phyloP scores from a whole-genome alignment of 2,797 vertebrate genomes.

The Cheirogaleus major region DNA sequence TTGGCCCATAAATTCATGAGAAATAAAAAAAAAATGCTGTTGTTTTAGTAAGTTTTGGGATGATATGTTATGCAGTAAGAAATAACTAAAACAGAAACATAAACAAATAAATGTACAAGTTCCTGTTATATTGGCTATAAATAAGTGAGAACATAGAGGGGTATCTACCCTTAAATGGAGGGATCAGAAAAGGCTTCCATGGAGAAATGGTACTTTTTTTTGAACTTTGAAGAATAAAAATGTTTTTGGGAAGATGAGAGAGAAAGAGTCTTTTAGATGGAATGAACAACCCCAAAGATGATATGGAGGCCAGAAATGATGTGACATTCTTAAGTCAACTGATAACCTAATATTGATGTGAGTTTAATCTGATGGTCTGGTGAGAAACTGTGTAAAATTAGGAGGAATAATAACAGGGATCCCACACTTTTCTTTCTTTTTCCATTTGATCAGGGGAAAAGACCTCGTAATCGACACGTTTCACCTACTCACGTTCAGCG shows the following conservation, averaged over 20 bases:
- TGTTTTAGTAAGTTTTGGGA: background rate
- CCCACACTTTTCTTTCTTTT: background rate
- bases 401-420: background rate
- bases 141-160: background rate
- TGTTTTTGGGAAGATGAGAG: background rate
- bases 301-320: background rate
- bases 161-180: background rate
- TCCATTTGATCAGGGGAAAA: background rate
- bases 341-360: background rate
- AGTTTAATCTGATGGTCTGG: background rate
- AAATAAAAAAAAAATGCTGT: background rate
- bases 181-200: background rate
- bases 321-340: background rate
- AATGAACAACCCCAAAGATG: background rate
- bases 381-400: background rate
- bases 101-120: background rate
- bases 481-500: background rate
- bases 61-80: background rate
- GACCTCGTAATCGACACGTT: background rate
- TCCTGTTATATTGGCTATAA: background rate
- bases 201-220: background rate
- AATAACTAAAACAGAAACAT: background rate
- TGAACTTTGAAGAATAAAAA: background rate
- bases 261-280: background rate
- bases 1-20: background rate